These are phyloP conservation scores for Macrotrachela quadricornifera DNA, from an alignment of 1,140 invertebrate species.

Conservation along the genomic window DNA sequence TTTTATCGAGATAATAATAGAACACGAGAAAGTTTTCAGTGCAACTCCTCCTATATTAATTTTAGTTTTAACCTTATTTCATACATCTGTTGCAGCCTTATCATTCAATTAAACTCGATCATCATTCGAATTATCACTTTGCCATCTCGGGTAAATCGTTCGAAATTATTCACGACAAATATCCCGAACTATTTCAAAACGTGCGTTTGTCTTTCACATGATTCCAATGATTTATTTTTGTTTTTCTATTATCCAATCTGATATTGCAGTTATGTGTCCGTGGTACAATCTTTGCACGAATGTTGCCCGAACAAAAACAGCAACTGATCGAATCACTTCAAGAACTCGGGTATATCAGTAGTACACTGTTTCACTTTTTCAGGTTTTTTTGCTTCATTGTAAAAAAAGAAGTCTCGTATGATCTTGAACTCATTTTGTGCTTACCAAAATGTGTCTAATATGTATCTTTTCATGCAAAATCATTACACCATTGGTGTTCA, in stretches of 20 bases:
- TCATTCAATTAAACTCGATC: conserved; percentile 9
- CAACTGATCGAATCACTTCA: conserved; percentile 69
- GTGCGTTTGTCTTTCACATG: conserved; percentile 12
- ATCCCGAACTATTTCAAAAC: conserved; percentile 45
- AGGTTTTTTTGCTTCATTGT: no score
- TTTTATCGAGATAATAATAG: no score
- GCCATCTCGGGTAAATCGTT: conserved; percentile 56
- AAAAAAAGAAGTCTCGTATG: no score
- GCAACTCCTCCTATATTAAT: no score
- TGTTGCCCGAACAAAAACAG: conserved; percentile 88
- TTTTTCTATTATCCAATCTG: not conserved
- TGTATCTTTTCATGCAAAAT: no score
- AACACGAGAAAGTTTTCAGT: no score
- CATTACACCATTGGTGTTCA: no score
- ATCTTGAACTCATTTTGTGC: no score
- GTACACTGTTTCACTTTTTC: no score
- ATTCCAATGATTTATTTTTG: not conserved
- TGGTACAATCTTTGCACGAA: conserved; percentile 76
- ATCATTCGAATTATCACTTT: conserved; percentile 41
- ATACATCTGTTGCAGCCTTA: not conserved
- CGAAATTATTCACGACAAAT: conserved; percentile 46
- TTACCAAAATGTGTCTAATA: no score
- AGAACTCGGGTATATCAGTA: conserved; percentile 53
- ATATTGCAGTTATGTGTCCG: conserved; percentile 40
- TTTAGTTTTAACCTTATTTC: not conserved